A percentile compares a stretch with the other conserved stretches of the same genome.
Conservation (phyloP, 2,113 vertebrate genomes). For the Mionectes macconnelli region DNA sequence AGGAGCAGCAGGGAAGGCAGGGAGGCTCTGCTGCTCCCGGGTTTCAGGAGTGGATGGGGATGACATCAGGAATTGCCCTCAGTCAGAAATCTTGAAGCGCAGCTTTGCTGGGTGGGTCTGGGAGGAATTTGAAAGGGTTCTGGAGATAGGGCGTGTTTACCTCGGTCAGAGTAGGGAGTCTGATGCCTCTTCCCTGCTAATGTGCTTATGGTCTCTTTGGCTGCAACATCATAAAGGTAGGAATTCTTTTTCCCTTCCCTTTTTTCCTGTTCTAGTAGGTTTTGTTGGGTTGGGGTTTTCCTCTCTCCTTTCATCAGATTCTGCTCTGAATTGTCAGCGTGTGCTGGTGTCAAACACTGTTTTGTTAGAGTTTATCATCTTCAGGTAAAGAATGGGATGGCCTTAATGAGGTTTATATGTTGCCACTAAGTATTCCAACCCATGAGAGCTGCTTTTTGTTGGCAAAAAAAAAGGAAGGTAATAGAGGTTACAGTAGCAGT, state of each 20-base stretch:
- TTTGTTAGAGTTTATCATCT: not conserved
- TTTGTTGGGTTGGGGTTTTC: not conserved
- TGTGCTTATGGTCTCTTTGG: not conserved
- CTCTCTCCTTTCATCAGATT: not conserved
- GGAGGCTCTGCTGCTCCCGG: not conserved
- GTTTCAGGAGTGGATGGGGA: constrained; percentile 31
- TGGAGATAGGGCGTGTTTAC: constrained; percentile 65
- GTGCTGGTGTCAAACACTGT: not conserved
- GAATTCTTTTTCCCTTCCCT: not conserved
- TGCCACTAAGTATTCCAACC: not conserved
- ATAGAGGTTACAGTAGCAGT: not conserved
- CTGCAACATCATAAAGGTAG: constrained; percentile 66
- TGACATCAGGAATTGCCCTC: constrained; percentile 65
- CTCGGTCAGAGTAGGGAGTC: not conserved
- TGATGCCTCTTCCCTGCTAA: not conserved
- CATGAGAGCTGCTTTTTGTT: not conserved
- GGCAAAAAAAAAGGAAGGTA: not conserved
- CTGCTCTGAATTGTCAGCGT: not conserved
- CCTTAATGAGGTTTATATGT: not conserved
- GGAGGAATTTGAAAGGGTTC: constrained; percentile 73
- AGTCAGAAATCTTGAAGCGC: constrained; percentile 78
- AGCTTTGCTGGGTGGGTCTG: constrained; percentile 83
- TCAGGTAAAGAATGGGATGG: not conserved
- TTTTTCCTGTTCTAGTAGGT: not conserved
- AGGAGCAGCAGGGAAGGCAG: constrained; percentile 15